A percentile compares a stretch with the other conserved stretches of the same genome.
Evolutionary conservation across 2,888 invertebrate genomes (phyloP).

Genomic region (Drosophila yooni): DNA sequence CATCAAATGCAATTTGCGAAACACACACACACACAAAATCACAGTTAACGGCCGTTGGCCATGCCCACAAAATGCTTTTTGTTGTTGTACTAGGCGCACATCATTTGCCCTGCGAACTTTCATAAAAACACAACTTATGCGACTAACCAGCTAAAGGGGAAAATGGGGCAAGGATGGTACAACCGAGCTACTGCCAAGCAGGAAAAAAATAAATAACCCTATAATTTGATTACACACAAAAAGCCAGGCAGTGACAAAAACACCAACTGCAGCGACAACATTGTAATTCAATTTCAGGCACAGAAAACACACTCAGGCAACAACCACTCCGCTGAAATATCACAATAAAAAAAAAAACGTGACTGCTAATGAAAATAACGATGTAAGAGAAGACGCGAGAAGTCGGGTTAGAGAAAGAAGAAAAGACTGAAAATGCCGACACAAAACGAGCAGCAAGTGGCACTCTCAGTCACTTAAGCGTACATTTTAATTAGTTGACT

Average conservation of each 20-base stretch:
- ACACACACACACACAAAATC: constrained; percentile 27
- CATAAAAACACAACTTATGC: constrained; percentile 62
- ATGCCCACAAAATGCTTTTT: constrained; percentile 22
- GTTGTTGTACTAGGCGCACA: constrained; percentile 46
- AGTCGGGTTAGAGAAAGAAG: neutral
- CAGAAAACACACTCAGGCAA: constrained; percentile 63
- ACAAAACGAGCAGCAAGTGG: constrained; percentile 12
- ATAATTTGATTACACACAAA: constrained; percentile 68
- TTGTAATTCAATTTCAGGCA: constrained; percentile 71
- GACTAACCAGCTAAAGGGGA: constrained; percentile 34
- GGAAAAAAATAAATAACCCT: constrained; percentile 46
- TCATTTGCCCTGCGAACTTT: constrained; percentile 57
- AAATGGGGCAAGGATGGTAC: neutral
- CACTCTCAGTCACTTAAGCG: constrained; percentile 42
- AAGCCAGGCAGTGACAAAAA: constrained; percentile 45
- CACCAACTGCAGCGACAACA: constrained; percentile 59
- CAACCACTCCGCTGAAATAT: constrained; percentile 27
- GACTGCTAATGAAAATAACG: constrained; percentile 65
- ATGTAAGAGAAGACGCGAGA: constrained; percentile 21
- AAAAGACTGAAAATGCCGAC: neutral
- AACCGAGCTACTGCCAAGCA: neutral
- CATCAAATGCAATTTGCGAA: constrained; percentile 57
- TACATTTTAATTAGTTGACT: constrained; percentile 45
- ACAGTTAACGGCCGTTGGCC: constrained; percentile 18
- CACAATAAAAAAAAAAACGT: constrained; percentile 13